Base-by-base conservation (phyloP, 2,888 invertebrate species). In the Lycaena phlaeas region DNA sequence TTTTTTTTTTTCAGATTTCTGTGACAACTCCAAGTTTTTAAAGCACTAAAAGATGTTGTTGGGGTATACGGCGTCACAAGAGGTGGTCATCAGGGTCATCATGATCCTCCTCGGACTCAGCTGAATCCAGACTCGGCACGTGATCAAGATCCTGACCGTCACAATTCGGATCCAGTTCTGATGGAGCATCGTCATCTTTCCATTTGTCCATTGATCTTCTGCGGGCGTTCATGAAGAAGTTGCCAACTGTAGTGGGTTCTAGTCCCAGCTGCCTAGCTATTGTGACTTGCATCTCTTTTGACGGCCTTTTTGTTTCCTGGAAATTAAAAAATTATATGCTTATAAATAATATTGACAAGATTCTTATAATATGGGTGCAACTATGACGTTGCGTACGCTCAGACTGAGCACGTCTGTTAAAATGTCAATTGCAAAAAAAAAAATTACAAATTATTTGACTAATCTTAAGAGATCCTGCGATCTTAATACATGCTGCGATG, bases 161-260 rank as follows among this genome's bases (percentile, higher is more conserved):
- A 46, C 86, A 77, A 15, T 71, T 64, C 55, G 79, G 79, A 60
- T 88, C 88, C 42, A 87, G 59, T 1, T 85, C 85, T 1, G 68
- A 75, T 0, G 90, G 90, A 39, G 91, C 92, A 56, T 92, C 95
- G 61, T 97, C 96, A 66, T 97, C 97, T 73, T 95, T 94, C 97
- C 98, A 98, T 67, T 98, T 98, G 82, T 98, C 98, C 94, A 95
- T 95, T 2, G 95, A 95, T 52, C 99, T 90, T 56, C 99, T 89
- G 45, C 98, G 88, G n/a, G 99, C 99, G 79, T 99, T 99, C 99
- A 99, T 99, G 87, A 99, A 99, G 88, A 99, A 99, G 78, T 99
- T 99, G 37, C 98, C 98, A 44, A 98, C 98, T 7, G 98, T 98
- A 40, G 97, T 97, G 40, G 98, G 97, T 71, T 98, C 97, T 53